phyloP scores from a whole-genome alignment of 2,797 vertebrate species.

The Sebastes kiyomatsui region DNA sequence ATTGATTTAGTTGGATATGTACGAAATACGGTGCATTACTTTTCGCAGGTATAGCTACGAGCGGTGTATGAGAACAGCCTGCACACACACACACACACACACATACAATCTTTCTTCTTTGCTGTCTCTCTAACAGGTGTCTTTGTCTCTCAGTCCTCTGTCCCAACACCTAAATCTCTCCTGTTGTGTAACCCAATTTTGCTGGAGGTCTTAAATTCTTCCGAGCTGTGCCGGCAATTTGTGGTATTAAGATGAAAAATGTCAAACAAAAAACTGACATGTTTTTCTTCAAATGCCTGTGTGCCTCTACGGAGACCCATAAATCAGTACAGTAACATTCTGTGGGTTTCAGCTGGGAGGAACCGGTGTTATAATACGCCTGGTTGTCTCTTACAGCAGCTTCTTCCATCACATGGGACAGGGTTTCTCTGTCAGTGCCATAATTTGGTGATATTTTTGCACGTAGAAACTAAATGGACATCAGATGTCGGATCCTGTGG shows the following conservation, averaged over 20 bases:
- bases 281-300: constrained; percentile 37
- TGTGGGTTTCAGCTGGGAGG: constrained; percentile 9
- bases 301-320: constrained; percentile 12
- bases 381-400: constrained; percentile 22
- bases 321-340: constrained; percentile 25
- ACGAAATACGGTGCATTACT: no score
- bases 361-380: neutral
- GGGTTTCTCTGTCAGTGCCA: neutral
- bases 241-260: constrained; percentile 48
- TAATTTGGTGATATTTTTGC: constrained; percentile 19
- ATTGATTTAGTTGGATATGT: no score
- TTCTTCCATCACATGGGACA: neutral
- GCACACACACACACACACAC: no score
- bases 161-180: constrained; percentile 7
- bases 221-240: constrained; percentile 31
- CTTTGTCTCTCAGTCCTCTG: neutral
- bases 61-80: no score
- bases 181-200: constrained; percentile 36
- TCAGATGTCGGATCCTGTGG: constrained; percentile 41
- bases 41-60: no score
- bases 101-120: neutral
- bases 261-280: constrained; percentile 54
- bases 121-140: constrained; percentile 29
- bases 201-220: constrained; percentile 57
- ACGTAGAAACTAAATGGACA: constrained; percentile 20